Percentiles rank a stretch among this genome's conserved stretches.
Conservation (phyloP, 2,888 invertebrate genomes). For the Drosophila stalkeri region DNA sequence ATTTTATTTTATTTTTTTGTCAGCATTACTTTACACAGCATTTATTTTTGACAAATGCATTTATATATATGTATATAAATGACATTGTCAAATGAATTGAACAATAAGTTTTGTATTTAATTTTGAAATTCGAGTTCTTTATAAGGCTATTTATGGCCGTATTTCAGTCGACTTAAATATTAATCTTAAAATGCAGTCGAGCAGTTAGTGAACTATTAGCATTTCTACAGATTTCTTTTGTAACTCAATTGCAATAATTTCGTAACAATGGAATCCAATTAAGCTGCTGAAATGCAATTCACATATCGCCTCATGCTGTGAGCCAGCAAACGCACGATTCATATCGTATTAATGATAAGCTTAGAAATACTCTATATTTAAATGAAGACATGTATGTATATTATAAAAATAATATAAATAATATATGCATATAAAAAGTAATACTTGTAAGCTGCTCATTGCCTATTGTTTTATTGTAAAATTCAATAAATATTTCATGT, state of each 20-base stretch:
- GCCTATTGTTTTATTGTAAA: no score
- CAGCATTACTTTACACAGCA: neutral
- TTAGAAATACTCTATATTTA: neutral
- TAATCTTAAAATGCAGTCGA: neutral
- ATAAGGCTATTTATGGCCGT: no score
- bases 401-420: neutral
- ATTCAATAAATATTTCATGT: no score
- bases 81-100: no score
- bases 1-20: conserved; percentile 5
- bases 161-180: neutral
- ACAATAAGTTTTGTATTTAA: conserved; percentile 6
- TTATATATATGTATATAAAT: neutral
- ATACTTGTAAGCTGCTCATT: no score
- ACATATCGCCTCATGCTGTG: conserved; percentile 23
- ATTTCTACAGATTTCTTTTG: conserved; percentile 1
- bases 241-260: conserved; percentile 9
- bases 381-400: neutral
- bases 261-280: conserved; percentile 28
- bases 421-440: no score
- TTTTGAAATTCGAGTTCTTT: neutral
- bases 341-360: neutral
- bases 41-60: conserved; percentile 3
- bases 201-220: neutral
- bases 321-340: neutral
- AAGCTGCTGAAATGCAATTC: conserved; percentile 38